Percentiles rank a stretch among this genome's conserved stretches.
These are phyloP conservation scores for Xyrauchen texanus DNA, from an alignment of 2,113 vertebrate species.

Conservation along the genomic window DNA sequence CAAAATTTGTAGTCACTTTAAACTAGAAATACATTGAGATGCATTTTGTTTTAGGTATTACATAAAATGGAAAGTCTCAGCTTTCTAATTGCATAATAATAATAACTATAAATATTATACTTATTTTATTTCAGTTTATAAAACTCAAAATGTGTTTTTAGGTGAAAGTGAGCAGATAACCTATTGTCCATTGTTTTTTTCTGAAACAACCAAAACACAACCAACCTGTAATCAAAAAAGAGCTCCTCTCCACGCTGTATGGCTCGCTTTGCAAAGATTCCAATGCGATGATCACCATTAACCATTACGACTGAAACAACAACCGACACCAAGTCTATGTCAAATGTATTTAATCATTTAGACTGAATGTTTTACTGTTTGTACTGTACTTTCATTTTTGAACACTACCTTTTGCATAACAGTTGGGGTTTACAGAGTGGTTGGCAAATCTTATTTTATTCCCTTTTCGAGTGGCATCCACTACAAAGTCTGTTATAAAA, in stretches of 20 bases:
- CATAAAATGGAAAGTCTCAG: too few relatives aligned
- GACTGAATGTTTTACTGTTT: not conserved
- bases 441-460: conserved; percentile 99
- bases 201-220: not conserved
- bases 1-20: too few relatives aligned
- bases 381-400: not conserved
- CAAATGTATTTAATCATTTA: not conserved
- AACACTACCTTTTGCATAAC: conserved; percentile 93
- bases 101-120: too few relatives aligned
- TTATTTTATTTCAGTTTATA: too few relatives aligned
- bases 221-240: conserved; percentile 97
- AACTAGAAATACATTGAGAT: too few relatives aligned
- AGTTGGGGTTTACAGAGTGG: conserved; percentile 97
- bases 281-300: conserved; percentile 97
- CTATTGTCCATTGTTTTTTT: too few relatives aligned
- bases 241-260: conserved; percentile 97
- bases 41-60: too few relatives aligned
- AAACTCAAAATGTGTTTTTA: too few relatives aligned
- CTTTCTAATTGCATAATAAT: too few relatives aligned
- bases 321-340: not conserved
- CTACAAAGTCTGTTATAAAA: conserved; percentile 88
- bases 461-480: conserved; percentile 96
- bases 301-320: conserved; percentile 93
- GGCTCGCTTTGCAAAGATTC: conserved; percentile 96
- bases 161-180: too few relatives aligned